Evolutionary conservation across 2,888 invertebrate genomes (phyloP), one percentile per base, ranked within the genome.

Genomic region (Meganola albula): DNA sequence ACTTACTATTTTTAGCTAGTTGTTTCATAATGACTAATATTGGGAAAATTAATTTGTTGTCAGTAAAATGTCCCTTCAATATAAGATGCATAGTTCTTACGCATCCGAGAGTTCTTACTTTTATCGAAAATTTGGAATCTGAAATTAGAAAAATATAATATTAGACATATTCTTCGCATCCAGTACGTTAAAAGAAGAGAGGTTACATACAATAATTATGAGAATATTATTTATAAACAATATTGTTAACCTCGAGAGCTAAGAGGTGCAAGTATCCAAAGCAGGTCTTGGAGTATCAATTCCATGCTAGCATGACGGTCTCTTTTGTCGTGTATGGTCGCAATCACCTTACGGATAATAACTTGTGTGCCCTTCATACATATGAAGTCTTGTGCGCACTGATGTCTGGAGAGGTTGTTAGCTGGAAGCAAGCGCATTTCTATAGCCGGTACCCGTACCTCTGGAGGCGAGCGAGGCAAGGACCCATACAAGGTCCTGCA

Each of bases 41-140:
- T 9, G 90, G 89, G 46, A 89, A 79, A 40, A 90, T 68, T 3
- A 88, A 67, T 58, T 88, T 88, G 45, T 85, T 87, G 60, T 90
- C 88, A 29, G 88, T 89, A 52, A 85, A 89, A 54, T 90, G 85
- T 16, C 87, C 85, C 56, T 88, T 89, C 23, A 90, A 58, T 42
- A 90, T 77, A n/a, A 83, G 70, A 60, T 90, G 90, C 70, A 90
- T 88, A 48, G 88, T 83, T 63, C 89, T 88, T 1, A 89, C 84
- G 44, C 88, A 88, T 24, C 89, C 89, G 21, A 89, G 68, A 63
- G 89, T 79, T 55, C 91, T 86, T 10, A 90, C 87, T 77, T 91
- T 91, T 39, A 87, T 69, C 10, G 90, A 88, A 64, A 92, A 92
- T 71, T 91, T 92, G 31, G 85, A 70, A 80, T 89, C 88, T 80